Evolutionary conservation across 1,140 invertebrate species (phyloP), one percentile per base, ranked within the genome.

Genomic region (Brachionus angularis): DNA sequence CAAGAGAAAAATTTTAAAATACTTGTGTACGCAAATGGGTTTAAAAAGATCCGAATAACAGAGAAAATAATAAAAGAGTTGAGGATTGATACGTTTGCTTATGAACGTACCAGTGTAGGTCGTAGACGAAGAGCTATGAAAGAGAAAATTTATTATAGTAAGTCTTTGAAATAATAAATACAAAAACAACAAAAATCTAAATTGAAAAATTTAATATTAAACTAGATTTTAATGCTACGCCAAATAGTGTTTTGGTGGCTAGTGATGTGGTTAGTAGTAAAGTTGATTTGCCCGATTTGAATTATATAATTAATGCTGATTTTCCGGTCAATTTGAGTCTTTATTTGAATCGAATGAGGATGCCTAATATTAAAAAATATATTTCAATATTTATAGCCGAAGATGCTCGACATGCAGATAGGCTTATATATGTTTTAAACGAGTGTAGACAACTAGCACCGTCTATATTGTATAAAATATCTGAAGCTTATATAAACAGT

Each of bases 1-100:
- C 21, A 34, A 14, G 62, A 67, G 21, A 67, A 33, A 46, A 67
- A 67, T 23, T 67, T 67, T 23, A 67, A 67, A 34, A 67, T 67
- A 29, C 36, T 67, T 18, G 34, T 67, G 39, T 67, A 67, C 29
- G 62, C 62, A 5, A 67, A 67, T 50, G 62, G 62, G 0, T 67
- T 67, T 5, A 67, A 67, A 36, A 67, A 67, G 29, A 67, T 67
- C 10, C 29, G 62, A 27, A 67, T 67, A 12, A 67, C 62, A 1
- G 62, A 67, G 44, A 67, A 67, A 47, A 67, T 67, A 47, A 33
- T 67, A n/a, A 67, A 67, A 31, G 62, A 67, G 62, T 42, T 67
- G 10, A 50, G 36, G 23, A 67, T 67, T 67, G 62, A 67, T 21
- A 67, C 62, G 8, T 67, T 67, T 50, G 62, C 62, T 16, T 67